Base-by-base conservation (phyloP, 2,113 vertebrate species). In the Prionailurus viverrinus region DNA sequence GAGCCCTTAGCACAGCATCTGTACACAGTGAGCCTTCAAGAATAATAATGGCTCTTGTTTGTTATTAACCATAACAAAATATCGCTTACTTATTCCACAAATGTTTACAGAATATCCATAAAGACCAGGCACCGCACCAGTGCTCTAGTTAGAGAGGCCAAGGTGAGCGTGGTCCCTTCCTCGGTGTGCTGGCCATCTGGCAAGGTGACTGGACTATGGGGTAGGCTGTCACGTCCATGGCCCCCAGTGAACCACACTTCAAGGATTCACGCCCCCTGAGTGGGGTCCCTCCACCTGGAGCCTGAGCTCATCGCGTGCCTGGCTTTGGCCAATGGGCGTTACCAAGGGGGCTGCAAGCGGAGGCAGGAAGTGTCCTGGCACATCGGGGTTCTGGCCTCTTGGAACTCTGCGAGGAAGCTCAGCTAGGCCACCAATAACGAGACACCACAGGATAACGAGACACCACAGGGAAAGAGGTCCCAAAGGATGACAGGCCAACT, bases 41-140 rank as follows among this genome's bases (percentile, higher is more conserved):
- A 51, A 58, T 39, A 63, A 86, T 48, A 55, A 45, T 21, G 9
- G 58, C 23, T 89, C 66, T 86, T 16, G 1, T 53, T 71, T 85
- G 41, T 61, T 94, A 89, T n/a, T 68, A 68, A 66, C 8, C 68
- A 63, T 18, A 95, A 80, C 36, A 58, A 79, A 91, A 33, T 58
- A 45, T 18, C 13, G 48, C 87, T 69, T 61, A 51, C 86, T 85
- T 89, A 58, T 51, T 51, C 45, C 80, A 80, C 48, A 58, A 74
- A 69, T 58, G 79, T 69, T 95, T 93, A 68, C 27, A 51, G 61
- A 82, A 39, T 53, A 21, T 39, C 16, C 39, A 71, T 27, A 33
- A 83, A 71, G 48, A 48, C 45, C 69, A 92, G 88, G 61, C n/a
- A 12, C 51, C 3, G 11, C 48, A 36, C 63, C 31, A 55, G 73